Evolutionary conservation across 2,888 invertebrate species (phyloP).

Genomic region (Cancer borealis): DNA sequence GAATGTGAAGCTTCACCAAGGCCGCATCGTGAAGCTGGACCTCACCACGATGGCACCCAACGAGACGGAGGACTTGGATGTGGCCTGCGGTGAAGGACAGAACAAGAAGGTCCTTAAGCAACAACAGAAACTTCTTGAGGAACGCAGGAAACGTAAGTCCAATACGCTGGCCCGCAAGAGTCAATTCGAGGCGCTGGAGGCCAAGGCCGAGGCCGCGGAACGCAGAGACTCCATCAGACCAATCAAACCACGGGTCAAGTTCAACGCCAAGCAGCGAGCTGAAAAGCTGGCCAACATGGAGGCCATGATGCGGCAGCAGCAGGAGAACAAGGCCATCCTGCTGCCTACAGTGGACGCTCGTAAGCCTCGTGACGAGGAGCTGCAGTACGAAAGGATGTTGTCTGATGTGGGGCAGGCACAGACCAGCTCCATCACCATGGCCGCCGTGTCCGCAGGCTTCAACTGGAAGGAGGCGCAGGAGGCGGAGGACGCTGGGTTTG

Average conservation of each 20-base stretch:
- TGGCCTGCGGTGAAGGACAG: conserved; percentile 74
- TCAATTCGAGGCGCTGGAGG: conserved; percentile 72
- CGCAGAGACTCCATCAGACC: conserved; percentile 69
- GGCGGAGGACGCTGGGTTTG: conserved; percentile 72
- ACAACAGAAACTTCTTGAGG: conserved; percentile 73
- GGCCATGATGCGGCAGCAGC: conserved; percentile 69
- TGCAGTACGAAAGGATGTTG: conserved; percentile 75
- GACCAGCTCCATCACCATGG: conserved; percentile 63
- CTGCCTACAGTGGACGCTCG: conserved; percentile 69
- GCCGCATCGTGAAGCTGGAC: conserved; percentile 74
- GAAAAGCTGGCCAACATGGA: conserved; percentile 76
- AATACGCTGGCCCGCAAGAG: conserved; percentile 74
- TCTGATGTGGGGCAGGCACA: conserved; percentile 69
- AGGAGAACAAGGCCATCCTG: conserved; percentile 73
- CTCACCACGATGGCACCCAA: conserved; percentile 59
- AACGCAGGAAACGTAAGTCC: conserved; percentile 72
- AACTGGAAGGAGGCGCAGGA: conserved; percentile 69
- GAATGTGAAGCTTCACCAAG: conserved; percentile 73
- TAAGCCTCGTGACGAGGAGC: conserved; percentile 67
- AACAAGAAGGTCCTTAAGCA: conserved; percentile 74
- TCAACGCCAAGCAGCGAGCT: conserved; percentile 72
- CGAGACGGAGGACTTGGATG: conserved; percentile 64
- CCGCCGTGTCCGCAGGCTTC: conserved; percentile 64
- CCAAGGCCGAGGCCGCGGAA: conserved; percentile 73
- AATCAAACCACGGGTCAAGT: conserved; percentile 74